Conservation (phyloP, 1,140 invertebrate species). For the Steinernema feltiae region DNA sequence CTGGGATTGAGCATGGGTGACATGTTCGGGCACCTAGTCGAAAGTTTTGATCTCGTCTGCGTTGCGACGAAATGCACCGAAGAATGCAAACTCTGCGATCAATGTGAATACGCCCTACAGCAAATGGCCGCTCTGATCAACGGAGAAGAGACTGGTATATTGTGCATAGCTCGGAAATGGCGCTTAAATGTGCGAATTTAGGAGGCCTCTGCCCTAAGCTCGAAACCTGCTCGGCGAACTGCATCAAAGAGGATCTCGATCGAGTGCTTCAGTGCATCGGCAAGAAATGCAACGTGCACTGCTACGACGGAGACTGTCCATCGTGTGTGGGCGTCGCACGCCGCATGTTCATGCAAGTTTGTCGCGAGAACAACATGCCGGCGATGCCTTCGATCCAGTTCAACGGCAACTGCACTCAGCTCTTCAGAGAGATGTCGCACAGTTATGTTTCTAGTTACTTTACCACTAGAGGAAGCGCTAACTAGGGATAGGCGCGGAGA, state of each 20-base stretch:
- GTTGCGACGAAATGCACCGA: constrained; percentile 31
- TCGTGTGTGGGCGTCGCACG: constrained; percentile 22
- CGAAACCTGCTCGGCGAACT: constrained; percentile 28
- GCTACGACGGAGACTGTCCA: constrained; percentile 34
- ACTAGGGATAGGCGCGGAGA: not conserved
- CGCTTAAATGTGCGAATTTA: constrained; percentile 4
- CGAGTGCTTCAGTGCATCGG: constrained; percentile 26
- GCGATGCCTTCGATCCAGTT: not conserved
- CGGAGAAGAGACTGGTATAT: constrained; percentile 22
- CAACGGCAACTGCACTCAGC: not conserved
- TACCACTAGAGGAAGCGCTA: not conserved
- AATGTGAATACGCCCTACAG: constrained; percentile 32
- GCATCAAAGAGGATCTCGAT: constrained; percentile 9
- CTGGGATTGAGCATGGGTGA: not conserved
- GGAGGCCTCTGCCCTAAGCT: constrained; percentile 32
- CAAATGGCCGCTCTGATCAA: constrained; percentile 32
- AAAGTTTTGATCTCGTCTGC: constrained; percentile 35
- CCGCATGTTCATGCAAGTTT: constrained; percentile 8
- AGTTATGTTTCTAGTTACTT: not conserved
- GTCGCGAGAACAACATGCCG: not conserved
- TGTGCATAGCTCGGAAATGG: not conserved
- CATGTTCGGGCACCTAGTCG: not conserved
- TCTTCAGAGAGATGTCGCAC: not conserved
- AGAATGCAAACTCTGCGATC: constrained; percentile 26
- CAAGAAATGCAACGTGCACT: constrained; percentile 29